A percentile compares a stretch with the other conserved stretches of the same genome.
Conservation (phyloP, 2,888 invertebrate genomes). For the Thumatha senex region DNA sequence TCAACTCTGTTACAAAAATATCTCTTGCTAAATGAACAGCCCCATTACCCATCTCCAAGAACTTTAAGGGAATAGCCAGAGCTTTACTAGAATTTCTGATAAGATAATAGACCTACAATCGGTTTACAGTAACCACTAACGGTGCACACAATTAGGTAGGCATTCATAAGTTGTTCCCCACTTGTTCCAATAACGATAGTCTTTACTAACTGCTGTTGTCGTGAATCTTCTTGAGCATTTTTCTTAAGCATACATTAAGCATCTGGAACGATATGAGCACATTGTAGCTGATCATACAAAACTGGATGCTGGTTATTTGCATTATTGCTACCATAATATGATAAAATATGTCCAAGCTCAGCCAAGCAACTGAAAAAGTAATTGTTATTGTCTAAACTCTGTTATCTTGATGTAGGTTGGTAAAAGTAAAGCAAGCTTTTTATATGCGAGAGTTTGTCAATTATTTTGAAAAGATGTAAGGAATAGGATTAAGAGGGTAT, state of each 20-base stretch:
- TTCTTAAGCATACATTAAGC: constrained; percentile 1
- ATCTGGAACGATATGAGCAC: neutral
- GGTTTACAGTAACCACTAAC: too few relatives aligned
- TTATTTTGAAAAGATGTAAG: too few relatives aligned
- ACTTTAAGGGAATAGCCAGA: too few relatives aligned
- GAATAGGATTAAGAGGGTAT: too few relatives aligned
- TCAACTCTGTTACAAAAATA: too few relatives aligned
- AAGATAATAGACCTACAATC: too few relatives aligned
- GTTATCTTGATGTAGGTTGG: neutral
- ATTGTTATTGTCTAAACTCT: neutral
- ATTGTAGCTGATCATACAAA: neutral
- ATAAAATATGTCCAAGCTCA: constrained; percentile 33
- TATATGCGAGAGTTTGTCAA: neutral
- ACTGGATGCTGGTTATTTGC: constrained; percentile 2
- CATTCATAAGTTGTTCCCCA: too few relatives aligned
- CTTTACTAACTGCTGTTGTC: constrained; percentile 1
- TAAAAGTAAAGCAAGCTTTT: neutral
- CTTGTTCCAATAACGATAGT: too few relatives aligned
- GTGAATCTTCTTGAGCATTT: neutral
- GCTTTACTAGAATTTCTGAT: too few relatives aligned
- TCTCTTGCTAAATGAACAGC: too few relatives aligned
- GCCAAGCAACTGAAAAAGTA: neutral
- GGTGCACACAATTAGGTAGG: too few relatives aligned
- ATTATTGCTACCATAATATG: constrained; percentile 17
- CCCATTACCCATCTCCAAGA: too few relatives aligned